Conservation (phyloP, 53 echinoderm and acorn worm genomes). For the Pentamera pediparva region DNA sequence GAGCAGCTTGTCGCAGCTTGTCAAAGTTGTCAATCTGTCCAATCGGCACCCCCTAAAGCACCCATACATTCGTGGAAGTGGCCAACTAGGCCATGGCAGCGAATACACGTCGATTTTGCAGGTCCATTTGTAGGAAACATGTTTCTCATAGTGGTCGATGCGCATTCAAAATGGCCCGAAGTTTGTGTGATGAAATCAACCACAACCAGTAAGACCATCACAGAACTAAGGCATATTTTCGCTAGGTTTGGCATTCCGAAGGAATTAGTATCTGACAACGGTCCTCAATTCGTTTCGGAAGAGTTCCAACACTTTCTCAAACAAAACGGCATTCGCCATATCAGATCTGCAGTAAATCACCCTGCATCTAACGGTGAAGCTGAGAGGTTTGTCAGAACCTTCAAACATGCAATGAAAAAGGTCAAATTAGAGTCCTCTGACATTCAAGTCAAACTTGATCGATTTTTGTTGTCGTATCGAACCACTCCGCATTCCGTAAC, state of each 20-base stretch:
- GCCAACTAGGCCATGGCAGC: neutral
- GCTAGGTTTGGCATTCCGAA: constrained; percentile 18
- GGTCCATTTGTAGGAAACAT: constrained; percentile 33
- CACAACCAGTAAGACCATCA: constrained; percentile 24
- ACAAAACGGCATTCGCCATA: constrained; percentile 25
- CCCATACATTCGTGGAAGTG: constrained; percentile 7
- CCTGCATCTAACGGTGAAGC: too few relatives aligned
- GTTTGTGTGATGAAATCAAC: constrained; percentile 44
- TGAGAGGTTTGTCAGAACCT: too few relatives aligned
- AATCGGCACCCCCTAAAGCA: constrained; percentile 18
- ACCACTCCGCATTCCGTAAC: constrained; percentile 22
- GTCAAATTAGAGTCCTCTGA: too few relatives aligned
- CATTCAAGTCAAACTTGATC: neutral
- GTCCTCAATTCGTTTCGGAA: constrained; percentile 5
- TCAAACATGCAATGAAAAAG: too few relatives aligned
- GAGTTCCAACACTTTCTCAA: neutral
- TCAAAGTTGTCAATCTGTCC: neutral
- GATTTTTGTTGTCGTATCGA: constrained; percentile 6
- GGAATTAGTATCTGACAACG: constrained; percentile 25
- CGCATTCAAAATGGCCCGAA: constrained; percentile 57
- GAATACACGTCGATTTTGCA: constrained; percentile 37
- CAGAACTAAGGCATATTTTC: constrained; percentile 10
- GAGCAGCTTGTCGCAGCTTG: constrained; percentile 16
- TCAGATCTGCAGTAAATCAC: constrained; percentile 16
- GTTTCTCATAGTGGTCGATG: constrained; percentile 56